Evolutionary conservation across 2,888 invertebrate species (phyloP), one percentile per base, ranked within the genome.

Genomic region (Barypeithes pellucidus): DNA sequence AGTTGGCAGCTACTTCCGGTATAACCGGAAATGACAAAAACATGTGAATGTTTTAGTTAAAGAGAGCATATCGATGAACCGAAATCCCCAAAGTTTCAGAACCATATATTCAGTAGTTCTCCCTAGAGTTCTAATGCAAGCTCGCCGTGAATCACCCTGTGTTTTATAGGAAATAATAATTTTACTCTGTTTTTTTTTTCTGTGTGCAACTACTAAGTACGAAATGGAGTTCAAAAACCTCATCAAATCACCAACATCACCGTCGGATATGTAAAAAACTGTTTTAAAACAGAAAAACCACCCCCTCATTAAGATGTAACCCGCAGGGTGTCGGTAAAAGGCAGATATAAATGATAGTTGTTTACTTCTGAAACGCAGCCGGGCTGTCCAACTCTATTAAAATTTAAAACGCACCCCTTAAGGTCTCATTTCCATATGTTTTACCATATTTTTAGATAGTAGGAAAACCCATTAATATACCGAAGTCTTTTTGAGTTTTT

Each of bases 391-490:
- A 33, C 43, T 59, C 60, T 68, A 68, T 68, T 68, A 68, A 68
- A 60, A 68, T 65, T 65, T 71, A 14, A 36, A 60, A 54, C 59
- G 65, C 71, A 41, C 71, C 65, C 61, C 52, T 52, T n/a, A 43
- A 66, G 12, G 4, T n/a, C 50, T 29, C 52, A 71, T 71, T 60
- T 54, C 66, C 66, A 72, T 72, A 59, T 47, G 65, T 65, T 71
- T 65, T 71, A 67, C 66, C 66, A 67, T 67, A 66, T 59, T 72
- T 72, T 61, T 33, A 60, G 72, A 61, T 43, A 50, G 36, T 65
- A 39, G 22, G 52, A 20, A 65, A 50, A 50, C n/a, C 33, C 47
- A 59, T 20, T 60, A 22, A 57, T 43, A 14, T 52, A 57, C 54
- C 22, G 18, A 16, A 8, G 8, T 33, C 33, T 33, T 57, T 57